Base-by-base conservation (phyloP, 2,888 invertebrate genomes). In the Ophioninae sp. region DNA sequence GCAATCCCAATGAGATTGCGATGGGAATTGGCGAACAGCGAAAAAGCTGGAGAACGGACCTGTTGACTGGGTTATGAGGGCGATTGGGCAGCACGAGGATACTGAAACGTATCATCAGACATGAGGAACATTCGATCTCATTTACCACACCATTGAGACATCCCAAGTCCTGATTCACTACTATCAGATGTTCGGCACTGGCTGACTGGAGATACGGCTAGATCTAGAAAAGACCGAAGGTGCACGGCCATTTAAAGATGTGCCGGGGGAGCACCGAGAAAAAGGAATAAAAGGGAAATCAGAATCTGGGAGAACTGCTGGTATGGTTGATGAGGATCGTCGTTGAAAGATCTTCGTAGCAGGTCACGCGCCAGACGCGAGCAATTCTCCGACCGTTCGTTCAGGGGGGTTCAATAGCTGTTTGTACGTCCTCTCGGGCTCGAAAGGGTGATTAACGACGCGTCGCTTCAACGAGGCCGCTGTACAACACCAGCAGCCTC, bases 21-120 rank as follows among this genome's bases (percentile, higher is more conserved):
- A 67, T 41, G 62, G 76, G 69, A 85, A 85, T 81, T 87, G 88
- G 85, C 87, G 89, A 90, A 89, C 87, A 88, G 62, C 20, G 62
- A 78, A 3, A 30, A 57, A 41, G n/a, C 30, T 30, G 59, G 5
- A 61, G 23, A 61, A 61, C 20, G 41, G 41, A 61, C 41, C 41
- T 61, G 61, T 61, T 72, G 23, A 61, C 59, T 21, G 17, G n/a
- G 10, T 62, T 21, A 10, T 13, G 6, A 62, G 8, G 3, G 61
- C 20, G 23, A 61, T 10, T 61, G 61, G 21, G 23, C 2, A 30
- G 5, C 5, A 50, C 3, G 50, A 50, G 17, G 50, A 50, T 17
- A 50, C 50, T 50, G 17, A 10, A 50, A 50, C 50, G 17, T 2
- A 3, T 50, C 50, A 50, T 13, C 50, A 17, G 17, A 6, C 17